These are phyloP conservation scores for Drosophila dunni DNA, from an alignment of 1,140 invertebrate species.

Conservation along the genomic window DNA sequence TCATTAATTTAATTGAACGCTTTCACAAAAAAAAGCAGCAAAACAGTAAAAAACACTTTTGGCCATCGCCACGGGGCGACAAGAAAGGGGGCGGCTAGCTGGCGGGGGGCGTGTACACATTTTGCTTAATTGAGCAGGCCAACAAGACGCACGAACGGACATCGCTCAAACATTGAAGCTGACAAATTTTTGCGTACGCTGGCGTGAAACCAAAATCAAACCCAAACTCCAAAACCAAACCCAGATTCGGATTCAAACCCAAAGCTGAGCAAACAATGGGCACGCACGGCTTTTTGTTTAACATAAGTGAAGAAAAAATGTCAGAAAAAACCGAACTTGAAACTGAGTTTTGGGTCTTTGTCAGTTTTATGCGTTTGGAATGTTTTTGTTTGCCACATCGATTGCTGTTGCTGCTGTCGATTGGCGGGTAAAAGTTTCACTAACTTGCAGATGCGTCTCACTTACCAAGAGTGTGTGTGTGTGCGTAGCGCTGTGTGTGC, in stretches of 20 bases:
- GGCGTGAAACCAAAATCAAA: conserved; percentile 36
- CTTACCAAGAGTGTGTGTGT: conserved; percentile 8
- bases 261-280: conserved; percentile 59
- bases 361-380: conserved; percentile 47
- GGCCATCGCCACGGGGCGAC: conserved; percentile 29
- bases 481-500: conserved; percentile 39
- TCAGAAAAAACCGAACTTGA: conserved; percentile 37
- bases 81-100: neutral
- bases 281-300: conserved; percentile 44
- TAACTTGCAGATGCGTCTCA: conserved; percentile 44
- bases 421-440: conserved; percentile 61
- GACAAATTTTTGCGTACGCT: conserved; percentile 69
- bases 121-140: conserved; percentile 69
- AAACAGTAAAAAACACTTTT: conserved; percentile 20
- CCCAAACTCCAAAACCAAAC: conserved; percentile 9
- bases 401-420: conserved; percentile 28
- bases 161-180: conserved; percentile 24
- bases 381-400: conserved; percentile 59
- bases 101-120: neutral
- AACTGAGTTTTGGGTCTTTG: conserved; percentile 34
- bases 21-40: conserved; percentile 72
- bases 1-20: conserved; percentile 82
- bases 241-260: conserved; percentile 12
- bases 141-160: neutral
- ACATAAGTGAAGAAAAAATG: conserved; percentile 8